Evolutionary conservation across 2,797 vertebrate genomes (phyloP).

Genomic region (Steatocranus sp.): DNA sequence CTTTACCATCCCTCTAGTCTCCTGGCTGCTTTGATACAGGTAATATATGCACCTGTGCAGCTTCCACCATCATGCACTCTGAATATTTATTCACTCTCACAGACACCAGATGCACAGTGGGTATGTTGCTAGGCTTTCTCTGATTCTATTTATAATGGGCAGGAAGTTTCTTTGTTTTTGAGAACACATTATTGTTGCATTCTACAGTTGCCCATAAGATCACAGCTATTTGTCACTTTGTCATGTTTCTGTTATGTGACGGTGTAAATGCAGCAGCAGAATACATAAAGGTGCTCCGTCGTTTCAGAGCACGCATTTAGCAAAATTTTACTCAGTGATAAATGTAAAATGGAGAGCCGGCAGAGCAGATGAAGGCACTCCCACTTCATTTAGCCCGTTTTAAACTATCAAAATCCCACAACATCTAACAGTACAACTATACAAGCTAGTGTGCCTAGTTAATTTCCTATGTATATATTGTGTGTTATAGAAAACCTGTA

Average conservation of each 20-base stretch:
- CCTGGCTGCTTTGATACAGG: conserved; percentile 71
- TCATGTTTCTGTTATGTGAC: conserved; percentile 35
- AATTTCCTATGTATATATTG: not conserved
- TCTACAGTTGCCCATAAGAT: conserved; percentile 49
- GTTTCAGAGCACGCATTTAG: conserved; percentile 39
- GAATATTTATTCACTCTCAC: conserved; percentile 74
- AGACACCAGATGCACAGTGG: conserved; percentile 72
- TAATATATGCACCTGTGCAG: conserved; percentile 78
- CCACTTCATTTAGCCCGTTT: not conserved
- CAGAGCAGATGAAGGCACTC: conserved; percentile 27
- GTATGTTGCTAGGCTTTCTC: conserved; percentile 71
- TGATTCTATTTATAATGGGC: conserved; percentile 74
- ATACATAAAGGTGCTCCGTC: not conserved
- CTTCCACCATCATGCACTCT: conserved; percentile 66
- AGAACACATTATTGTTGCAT: conserved; percentile 43
- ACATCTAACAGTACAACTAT: not conserved
- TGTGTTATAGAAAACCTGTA: not conserved
- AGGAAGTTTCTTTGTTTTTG: conserved; percentile 57
- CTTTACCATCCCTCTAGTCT: conserved; percentile 69
- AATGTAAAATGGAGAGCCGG: conserved; percentile 12
- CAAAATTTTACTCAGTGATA: conserved; percentile 20
- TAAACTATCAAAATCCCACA: not conserved
- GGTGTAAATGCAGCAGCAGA: conserved; percentile 13
- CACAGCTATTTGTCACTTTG: conserved; percentile 47
- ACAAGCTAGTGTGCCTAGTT: not conserved